A percentile compares a stretch with the other conserved stretches of the same genome.
Conservation (phyloP, 2,797 vertebrate genomes). For the Hypotaenidia okinawae region DNA sequence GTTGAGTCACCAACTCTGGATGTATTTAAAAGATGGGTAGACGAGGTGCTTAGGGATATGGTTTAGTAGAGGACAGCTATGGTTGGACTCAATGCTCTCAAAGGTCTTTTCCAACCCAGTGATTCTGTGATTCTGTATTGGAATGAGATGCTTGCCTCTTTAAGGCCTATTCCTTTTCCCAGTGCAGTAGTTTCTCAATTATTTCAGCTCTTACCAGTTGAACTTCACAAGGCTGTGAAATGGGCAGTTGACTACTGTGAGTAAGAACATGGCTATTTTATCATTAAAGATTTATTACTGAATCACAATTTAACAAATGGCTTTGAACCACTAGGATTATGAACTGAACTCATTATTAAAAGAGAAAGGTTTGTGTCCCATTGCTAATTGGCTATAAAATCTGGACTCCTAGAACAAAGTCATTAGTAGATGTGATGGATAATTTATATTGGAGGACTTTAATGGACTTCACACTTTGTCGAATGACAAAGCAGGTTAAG, state of each 20-base stretch:
- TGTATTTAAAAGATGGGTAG: too few relatives aligned
- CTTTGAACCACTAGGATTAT: not conserved
- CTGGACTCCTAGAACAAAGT: not conserved
- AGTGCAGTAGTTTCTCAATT: not conserved
- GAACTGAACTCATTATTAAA: conserved; percentile 9
- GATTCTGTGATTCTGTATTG: not conserved
- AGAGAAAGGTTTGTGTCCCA: not conserved
- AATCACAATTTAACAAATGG: not conserved
- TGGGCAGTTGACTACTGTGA: not conserved
- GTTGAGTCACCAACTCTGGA: too few relatives aligned
- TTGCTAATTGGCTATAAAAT: conserved; percentile 23
- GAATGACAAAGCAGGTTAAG: not conserved
- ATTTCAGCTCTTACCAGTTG: not conserved
- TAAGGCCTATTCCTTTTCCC: not conserved
- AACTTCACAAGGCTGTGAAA: not conserved
- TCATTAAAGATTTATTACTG: not conserved
- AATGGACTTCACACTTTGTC: not conserved
- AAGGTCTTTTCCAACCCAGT: too few relatives aligned
- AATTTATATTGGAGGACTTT: not conserved
- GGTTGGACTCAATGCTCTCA: too few relatives aligned
- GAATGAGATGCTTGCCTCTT: not conserved
- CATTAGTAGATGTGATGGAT: not conserved
- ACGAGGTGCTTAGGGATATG: too few relatives aligned
- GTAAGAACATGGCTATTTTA: not conserved
- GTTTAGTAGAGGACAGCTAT: too few relatives aligned